Conservation (phyloP, 1,140 invertebrate species). For the Drosophila pachea region DNA sequence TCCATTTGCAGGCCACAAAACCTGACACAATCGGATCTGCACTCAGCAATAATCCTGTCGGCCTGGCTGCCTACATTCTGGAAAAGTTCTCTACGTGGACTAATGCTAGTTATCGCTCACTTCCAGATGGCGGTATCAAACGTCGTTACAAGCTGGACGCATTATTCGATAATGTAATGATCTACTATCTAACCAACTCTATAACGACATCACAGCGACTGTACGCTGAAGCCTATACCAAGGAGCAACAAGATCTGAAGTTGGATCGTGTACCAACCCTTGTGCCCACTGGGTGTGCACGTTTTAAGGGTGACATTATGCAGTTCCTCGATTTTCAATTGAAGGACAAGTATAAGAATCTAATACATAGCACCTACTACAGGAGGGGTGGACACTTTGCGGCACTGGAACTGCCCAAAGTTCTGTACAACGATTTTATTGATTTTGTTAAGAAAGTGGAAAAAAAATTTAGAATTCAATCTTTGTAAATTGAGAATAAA, state of each 20-base stretch:
- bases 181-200: constrained; percentile 90
- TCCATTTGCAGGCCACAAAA: constrained; percentile 92
- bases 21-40: constrained; percentile 90
- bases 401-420: constrained; percentile 87
- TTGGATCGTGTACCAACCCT: constrained; percentile 82
- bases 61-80: constrained; percentile 89
- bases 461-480: constrained; percentile 57
- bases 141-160: constrained; percentile 84
- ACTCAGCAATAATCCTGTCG: constrained; percentile 84
- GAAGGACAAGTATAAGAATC: constrained; percentile 82
- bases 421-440: constrained; percentile 84
- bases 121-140: constrained; percentile 86
- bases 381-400: constrained; percentile 91
- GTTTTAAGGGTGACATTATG: constrained; percentile 83
- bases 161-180: constrained; percentile 92
- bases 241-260: constrained; percentile 72
- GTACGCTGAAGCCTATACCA: constrained; percentile 84
- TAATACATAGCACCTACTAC: constrained; percentile 83
- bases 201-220: constrained; percentile 88
- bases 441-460: constrained; percentile 79
- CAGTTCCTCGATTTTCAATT: constrained; percentile 82
- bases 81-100: constrained; percentile 92
- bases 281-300: constrained; percentile 84
- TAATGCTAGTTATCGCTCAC: constrained; percentile 81
- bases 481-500: constrained; percentile 40